Evolutionary conservation across 2,888 invertebrate species (phyloP).

Genomic region (Lordiphosa andalusiaca): DNA sequence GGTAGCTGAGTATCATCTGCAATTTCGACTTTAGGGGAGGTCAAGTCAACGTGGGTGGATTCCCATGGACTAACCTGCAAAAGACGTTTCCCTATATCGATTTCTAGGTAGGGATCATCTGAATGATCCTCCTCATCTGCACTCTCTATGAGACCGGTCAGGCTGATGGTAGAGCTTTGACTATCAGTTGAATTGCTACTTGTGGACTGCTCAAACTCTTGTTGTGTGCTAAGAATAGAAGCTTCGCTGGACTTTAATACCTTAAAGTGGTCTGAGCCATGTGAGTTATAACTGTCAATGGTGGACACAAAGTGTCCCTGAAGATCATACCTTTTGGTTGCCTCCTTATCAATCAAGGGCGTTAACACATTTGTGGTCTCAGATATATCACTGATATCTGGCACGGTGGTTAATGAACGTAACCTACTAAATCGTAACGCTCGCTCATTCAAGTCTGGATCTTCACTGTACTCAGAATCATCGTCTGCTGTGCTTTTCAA

Average conservation of each 20-base stretch:
- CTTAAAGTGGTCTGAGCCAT: not conserved
- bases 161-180: not conserved
- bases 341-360: not conserved
- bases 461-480: not conserved
- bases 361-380: not conserved
- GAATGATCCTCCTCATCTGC: not conserved
- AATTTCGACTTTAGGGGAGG: not conserved
- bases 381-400: not conserved
- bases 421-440: not conserved
- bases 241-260: not conserved
- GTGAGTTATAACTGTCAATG: not conserved
- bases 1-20: not conserved
- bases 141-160: not conserved
- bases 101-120: not conserved
- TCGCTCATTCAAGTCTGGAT: not conserved
- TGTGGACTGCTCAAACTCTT: not conserved
- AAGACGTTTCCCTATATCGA: not conserved
- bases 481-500: too few species aligned
- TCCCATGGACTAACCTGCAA: not conserved
- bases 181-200: not conserved
- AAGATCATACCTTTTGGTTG: not conserved
- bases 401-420: not conserved
- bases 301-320: not conserved
- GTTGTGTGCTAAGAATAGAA: not conserved
- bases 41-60: too few species aligned